These are phyloP conservation scores for Adelges cooleyi DNA, from an alignment of 1,140 invertebrate genomes.

Conservation along the genomic window DNA sequence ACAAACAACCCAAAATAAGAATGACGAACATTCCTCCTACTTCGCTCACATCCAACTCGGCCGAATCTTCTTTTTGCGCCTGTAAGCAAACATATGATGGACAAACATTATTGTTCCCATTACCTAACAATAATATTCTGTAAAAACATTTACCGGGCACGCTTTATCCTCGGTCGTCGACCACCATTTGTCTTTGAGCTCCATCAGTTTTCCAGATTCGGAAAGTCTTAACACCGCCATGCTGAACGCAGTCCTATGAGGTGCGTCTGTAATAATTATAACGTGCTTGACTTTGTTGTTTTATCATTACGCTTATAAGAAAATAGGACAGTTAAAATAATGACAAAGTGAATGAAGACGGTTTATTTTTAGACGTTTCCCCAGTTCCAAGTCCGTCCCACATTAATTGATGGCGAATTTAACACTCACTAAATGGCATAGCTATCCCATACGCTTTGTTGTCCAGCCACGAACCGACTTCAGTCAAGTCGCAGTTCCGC, in stretches of 20 bases:
- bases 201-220: constrained; percentile 82
- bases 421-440: constrained; percentile 71
- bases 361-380: too few species aligned
- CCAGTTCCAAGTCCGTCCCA: too few species aligned
- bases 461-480: constrained; percentile 79
- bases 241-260: constrained; percentile 72
- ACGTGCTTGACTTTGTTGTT: background rate
- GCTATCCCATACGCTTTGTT: constrained; percentile 88
- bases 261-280: constrained; percentile 67
- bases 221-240: constrained; percentile 81
- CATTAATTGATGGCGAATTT: too few species aligned
- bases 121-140: background rate
- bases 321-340: too few species aligned
- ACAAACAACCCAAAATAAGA: constrained; percentile 53
- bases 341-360: too few species aligned
- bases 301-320: background rate
- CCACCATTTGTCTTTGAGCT: constrained; percentile 94
- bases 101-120: background rate
- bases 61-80: constrained; percentile 4
- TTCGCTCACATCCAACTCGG: constrained; percentile 59
- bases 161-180: constrained; percentile 55
- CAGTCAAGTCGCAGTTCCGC: constrained; percentile 77
- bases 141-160: constrained; percentile 52
- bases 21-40: constrained; percentile 87
- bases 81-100: too few species aligned